Conservation (phyloP, 92 coral and sea anemone genomes). For the Isaurus tuberculatus region DNA sequence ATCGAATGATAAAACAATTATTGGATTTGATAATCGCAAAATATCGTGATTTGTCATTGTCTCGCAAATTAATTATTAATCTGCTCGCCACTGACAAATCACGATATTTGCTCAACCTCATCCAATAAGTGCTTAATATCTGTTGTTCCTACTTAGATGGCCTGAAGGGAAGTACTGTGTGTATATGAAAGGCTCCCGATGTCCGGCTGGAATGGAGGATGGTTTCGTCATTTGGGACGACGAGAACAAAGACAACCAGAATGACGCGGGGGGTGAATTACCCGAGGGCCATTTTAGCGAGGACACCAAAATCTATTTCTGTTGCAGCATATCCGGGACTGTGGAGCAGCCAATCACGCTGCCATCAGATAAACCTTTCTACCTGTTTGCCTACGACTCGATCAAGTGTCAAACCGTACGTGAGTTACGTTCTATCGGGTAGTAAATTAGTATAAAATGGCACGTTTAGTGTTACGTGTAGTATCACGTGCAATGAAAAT, state of each 20-base stretch:
- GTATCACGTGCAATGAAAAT: too few species aligned
- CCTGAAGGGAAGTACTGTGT: conserved; percentile 97
- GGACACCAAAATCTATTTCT: conserved; percentile 89
- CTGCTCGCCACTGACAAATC: background rate
- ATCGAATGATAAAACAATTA: too few species aligned
- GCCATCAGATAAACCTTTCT: conserved; percentile 86
- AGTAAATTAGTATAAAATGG: too few species aligned
- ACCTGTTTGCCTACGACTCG: conserved; percentile 81
- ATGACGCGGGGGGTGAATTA: conserved; percentile 74
- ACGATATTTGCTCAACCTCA: too few species aligned
- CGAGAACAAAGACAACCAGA: conserved; percentile 90
- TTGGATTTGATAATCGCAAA: too few species aligned
- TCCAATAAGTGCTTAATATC: too few species aligned
- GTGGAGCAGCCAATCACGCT: conserved; percentile 70
- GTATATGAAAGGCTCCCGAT: conserved; percentile 82
- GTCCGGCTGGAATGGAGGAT: conserved; percentile 82
- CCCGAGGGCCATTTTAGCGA: conserved; percentile 93
- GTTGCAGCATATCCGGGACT: conserved; percentile 93
- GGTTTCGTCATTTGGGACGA: conserved; percentile 99
- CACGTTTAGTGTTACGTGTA: too few species aligned
- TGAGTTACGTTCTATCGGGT: background rate
- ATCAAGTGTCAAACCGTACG: conserved; percentile 88
- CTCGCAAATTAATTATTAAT: background rate
- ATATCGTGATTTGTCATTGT: too few species aligned
- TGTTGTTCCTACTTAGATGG: conserved; percentile 70